phyloP scores from a whole-genome alignment of 2,797 vertebrate genomes.

The Catharus ustulatus region DNA sequence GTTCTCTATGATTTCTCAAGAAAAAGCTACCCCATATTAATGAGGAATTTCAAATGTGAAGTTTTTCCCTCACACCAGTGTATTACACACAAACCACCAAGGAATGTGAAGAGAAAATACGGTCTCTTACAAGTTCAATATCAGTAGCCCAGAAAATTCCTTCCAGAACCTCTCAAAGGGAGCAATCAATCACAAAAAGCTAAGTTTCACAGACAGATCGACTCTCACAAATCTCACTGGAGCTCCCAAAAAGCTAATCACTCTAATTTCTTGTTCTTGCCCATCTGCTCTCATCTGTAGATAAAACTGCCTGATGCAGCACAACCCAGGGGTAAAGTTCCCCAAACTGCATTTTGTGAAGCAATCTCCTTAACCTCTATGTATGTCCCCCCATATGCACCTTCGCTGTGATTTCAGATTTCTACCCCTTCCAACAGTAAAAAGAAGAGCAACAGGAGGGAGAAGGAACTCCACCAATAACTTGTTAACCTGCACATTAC shows the following conservation, averaged over 20 bases:
- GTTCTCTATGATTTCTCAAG: background rate
- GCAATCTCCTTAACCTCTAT: background rate
- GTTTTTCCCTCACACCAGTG: background rate
- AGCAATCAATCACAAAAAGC: background rate
- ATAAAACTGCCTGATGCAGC: background rate
- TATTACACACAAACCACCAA: background rate
- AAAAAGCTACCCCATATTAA: background rate
- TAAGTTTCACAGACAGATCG: background rate
- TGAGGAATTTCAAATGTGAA: background rate
- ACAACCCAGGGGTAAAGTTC: background rate
- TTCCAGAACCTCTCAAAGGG: background rate
- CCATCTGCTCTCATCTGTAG: background rate
- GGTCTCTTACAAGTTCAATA: background rate
- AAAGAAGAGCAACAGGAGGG: background rate
- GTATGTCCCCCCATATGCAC: rapidly evolving
- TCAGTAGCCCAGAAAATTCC: background rate
- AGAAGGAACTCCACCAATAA: background rate
- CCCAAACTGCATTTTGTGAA: background rate
- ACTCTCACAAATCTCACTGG: background rate
- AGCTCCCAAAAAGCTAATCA: background rate
- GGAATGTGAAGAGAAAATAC: background rate
- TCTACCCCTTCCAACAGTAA: background rate
- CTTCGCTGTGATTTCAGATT: background rate
- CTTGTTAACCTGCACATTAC: background rate
- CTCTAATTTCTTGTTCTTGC: background rate